Percentiles rank a stretch among this genome's conserved stretches.
phyloP scores from a whole-genome alignment of 2,888 invertebrate species.

The Oscheius onirici region DNA sequence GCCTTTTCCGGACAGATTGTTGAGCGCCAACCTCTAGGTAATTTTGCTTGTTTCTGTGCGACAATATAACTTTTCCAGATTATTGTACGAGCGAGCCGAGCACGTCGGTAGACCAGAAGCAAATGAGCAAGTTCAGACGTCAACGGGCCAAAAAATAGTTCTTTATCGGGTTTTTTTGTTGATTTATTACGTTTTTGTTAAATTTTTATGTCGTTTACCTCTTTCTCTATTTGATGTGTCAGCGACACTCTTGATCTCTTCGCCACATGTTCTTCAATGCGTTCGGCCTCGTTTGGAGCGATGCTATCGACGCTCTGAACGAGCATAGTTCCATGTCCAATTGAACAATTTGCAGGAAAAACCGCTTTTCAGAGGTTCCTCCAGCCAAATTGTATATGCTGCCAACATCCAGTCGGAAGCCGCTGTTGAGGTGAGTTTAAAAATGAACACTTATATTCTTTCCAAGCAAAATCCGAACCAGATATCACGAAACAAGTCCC shows the following conservation, averaged over 20 bases:
- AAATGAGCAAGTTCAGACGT: conserved; percentile 27
- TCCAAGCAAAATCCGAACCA: too few relatives aligned
- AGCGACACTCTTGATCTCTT: neutral
- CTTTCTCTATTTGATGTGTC: neutral
- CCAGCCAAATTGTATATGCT: conserved; percentile 7
- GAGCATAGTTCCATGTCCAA: too few relatives aligned
- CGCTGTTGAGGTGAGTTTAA: conserved; percentile 9
- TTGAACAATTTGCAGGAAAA: neutral
- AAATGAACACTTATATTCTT: too few relatives aligned
- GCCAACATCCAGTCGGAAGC: conserved; percentile 5
- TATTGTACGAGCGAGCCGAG: neutral
- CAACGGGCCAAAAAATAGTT: conserved; percentile 16
- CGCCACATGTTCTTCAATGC: neutral
- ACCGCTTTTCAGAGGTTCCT: neutral
- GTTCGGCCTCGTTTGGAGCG: neutral
- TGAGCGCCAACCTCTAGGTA: conserved; percentile 21
- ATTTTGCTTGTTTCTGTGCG: neutral
- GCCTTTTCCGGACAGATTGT: conserved; percentile 31
- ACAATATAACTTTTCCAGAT: neutral
- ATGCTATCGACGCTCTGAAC: neutral
- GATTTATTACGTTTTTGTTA: conserved; percentile 3
- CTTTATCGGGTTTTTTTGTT: neutral
- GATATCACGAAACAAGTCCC: too few relatives aligned
- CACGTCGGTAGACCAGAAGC: neutral
- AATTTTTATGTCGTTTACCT: neutral